Base-by-base conservation (phyloP, 2,113 vertebrate genomes). In the Globicephala melas region DNA sequence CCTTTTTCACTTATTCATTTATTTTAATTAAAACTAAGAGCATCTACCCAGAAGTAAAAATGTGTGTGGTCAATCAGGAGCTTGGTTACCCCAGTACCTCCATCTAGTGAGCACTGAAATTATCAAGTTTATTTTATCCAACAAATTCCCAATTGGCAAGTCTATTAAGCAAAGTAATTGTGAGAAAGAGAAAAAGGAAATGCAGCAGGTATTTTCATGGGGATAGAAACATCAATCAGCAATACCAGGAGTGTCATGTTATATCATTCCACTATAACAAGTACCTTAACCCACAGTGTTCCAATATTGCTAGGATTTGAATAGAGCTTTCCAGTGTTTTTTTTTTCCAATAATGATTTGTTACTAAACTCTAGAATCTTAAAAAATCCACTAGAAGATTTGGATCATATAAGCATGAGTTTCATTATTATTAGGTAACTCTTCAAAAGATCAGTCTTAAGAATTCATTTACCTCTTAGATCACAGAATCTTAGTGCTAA, bases 1-100 rank as follows among this genome's bases (percentile, higher is more conserved):
- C 18, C 23, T 71, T 91, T 91, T 96, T 86, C 13, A 77, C 9
- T 81, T 91, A 86, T 93, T 95, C 81, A 65, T 92, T 96, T 96
- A 65, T 95, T 94, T 97, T 82, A 76, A 91, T 94, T 97, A 88
- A 96, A 96, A 97, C 81, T 93, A 96, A 94, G 47, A 74, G 73
- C 47, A 74, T 20, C 47, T 67, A 47, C 33, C 17, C 31, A 90
- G 26, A 93, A 93, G 55, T 68, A 89, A 92, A 97, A 93, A 84
- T 21, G 28, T 25, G 20, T 44, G 20, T 53, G 18, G 36, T 67
- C 44, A 84, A 73, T 50, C 33, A 77, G 88, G 55, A 23, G 28
- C 12, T 58, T 81, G 6, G 68, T 84, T 81, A 50, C 23, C 33
- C 65, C 21, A 85, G 79, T 83, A 79, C 60, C 93, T 68, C 94